Base-by-base conservation (phyloP, 23 tunicate genomes). In the Ciona savignyi region DNA sequence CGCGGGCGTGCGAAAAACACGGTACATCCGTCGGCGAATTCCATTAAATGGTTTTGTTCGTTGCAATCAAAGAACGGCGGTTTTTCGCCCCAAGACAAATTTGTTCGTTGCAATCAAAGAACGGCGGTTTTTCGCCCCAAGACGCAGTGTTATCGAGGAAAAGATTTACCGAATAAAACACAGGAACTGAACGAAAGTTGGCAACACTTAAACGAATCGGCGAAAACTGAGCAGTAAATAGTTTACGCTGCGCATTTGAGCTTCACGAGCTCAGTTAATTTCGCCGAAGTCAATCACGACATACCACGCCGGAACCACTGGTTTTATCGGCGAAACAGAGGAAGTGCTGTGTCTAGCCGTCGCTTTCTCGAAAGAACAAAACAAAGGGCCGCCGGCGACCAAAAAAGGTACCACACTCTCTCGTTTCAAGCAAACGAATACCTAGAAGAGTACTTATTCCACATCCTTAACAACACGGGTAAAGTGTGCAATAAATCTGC, bases 311-410 rank as follows among this genome's bases (percentile, higher is more conserved):
- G 56, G 56, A 42, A 42, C 56, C 56, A 42, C 56, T 42, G 56
- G 15, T 15, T 42, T 42, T 42, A 42, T 42, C 56, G 56, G 11
- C 15, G 56, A 15, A 15, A 15, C 56, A 42, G 56, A n/a, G n/a
- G 56, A 42, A 42, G 56, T 42, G 56, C 56, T 42, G 56, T 42
- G 56, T 42, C 56, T 42, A 42, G 56, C 56, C 56, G 56, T 42
- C 56, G 56, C 56, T 42, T 42, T 42, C 56, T 42, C 56, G 56
- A 42, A 42, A 42, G 56, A 42, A 42, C 56, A 42, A 42, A 42
- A 42, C 56, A 42, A 42, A 6, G 15, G 56, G 11, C 56, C 56
- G 56, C 56, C 56, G 56, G 56, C 56, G 56, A 6, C 9, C 9
- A 15, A 42, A 42, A 42, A 42, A 42, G 56, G 56, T 15, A 42